Percentiles rank a stretch among this genome's conserved stretches.
Conservation (phyloP, 2,113 vertebrate species). For the Leuciscus idus region DNA sequence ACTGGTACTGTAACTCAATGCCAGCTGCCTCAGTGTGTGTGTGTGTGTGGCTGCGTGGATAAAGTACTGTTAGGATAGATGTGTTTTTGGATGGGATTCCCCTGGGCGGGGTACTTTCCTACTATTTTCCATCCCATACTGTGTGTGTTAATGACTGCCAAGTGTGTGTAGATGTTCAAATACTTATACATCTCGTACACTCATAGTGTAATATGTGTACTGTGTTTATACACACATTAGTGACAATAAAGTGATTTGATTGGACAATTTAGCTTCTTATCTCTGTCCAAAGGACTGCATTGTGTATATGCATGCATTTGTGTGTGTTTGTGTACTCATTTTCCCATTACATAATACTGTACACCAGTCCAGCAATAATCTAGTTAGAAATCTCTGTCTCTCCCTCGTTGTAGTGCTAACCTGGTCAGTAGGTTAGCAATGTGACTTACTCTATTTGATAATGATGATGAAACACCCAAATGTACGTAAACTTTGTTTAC, state of each 20-base stretch:
- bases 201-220: not conserved
- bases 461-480: not conserved
- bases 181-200: not conserved
- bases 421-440: conserved; percentile 40
- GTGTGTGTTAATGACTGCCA: conserved; percentile 7
- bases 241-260: not conserved
- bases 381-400: conserved; percentile 7
- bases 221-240: not conserved
- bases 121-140: conserved; percentile 24
- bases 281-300: conserved; percentile 19
- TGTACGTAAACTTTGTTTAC: not conserved
- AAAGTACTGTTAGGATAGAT: not conserved
- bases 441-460: not conserved
- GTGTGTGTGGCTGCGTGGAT: not conserved
- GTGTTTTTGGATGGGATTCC: conserved; percentile 34
- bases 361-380: not conserved
- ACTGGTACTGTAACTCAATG: conserved; percentile 20
- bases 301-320: not conserved
- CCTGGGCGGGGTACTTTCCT: conserved; percentile 16
- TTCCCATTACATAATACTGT: conserved; percentile 46
- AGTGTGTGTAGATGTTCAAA: conserved; percentile 8
- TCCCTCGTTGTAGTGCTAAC: conserved; percentile 7
- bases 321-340: conserved; percentile 13
- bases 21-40: conserved; percentile 11
- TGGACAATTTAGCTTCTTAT: conserved; percentile 19